Evolutionary conservation across 2,113 vertebrate genomes (phyloP).

Genomic region (Crotophaga sulcirostris): DNA sequence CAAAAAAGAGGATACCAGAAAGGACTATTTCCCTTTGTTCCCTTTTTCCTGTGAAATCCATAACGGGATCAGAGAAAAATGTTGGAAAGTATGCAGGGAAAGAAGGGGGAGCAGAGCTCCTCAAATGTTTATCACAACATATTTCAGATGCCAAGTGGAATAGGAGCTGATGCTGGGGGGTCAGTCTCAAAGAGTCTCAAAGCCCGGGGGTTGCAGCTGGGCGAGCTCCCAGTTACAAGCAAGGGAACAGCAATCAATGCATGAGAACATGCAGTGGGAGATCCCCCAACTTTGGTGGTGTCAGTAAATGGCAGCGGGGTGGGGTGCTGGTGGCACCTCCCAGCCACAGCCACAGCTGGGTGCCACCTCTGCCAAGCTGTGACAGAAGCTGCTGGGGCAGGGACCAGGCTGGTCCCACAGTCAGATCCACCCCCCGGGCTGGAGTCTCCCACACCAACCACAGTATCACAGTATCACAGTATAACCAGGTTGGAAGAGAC

Average conservation of each 20-base stretch:
- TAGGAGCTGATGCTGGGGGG: not conserved
- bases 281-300: not conserved
- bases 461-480: no score
- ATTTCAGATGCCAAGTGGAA: not conserved
- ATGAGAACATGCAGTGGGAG: not conserved
- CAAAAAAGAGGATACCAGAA: not conserved
- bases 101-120: not conserved
- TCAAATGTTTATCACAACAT: not conserved
- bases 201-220: not conserved
- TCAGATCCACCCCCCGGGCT: rapidly evolving
- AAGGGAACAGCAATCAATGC: not conserved
- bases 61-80: not conserved
- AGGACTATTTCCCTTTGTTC: not conserved
- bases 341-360: not conserved
- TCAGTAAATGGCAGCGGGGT: not conserved
- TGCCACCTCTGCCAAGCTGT: not conserved
- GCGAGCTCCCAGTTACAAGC: rapidly evolving
- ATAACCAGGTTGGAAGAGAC: no score
- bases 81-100: not conserved
- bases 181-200: not conserved
- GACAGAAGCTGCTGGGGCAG: not conserved
- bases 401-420: not conserved
- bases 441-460: not conserved
- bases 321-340: not conserved
- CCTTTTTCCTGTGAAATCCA: not conserved